phyloP scores from a whole-genome alignment of 2,113 vertebrate genomes.

The Trogon surrucura region DNA sequence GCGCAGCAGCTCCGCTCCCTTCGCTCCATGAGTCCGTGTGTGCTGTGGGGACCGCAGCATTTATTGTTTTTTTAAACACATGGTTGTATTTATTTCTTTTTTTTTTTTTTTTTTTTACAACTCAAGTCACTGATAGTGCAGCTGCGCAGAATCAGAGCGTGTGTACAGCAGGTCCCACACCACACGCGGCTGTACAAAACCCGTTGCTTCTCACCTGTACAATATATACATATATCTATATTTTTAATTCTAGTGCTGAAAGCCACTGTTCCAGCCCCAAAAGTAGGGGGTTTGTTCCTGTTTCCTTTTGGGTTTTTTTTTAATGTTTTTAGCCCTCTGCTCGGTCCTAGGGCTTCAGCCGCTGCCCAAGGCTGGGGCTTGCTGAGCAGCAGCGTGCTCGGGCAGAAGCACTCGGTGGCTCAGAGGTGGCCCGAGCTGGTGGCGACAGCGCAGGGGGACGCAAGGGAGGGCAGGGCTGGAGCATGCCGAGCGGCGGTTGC shows the following conservation, averaged over 20 bases:
- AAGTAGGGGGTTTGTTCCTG: neutral
- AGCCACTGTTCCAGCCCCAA: neutral
- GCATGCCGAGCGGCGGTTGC: neutral
- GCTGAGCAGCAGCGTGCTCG: fast-evolving
- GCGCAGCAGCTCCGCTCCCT: neutral
- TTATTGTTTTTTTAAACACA: neutral
- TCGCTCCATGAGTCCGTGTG: neutral
- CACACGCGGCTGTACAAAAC: neutral
- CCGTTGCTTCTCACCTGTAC: neutral
- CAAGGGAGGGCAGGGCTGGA: neutral
- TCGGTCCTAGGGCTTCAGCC: neutral
- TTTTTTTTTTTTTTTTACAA: neutral
- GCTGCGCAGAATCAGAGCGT: neutral
- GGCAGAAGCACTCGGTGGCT: neutral
- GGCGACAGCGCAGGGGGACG: neutral
- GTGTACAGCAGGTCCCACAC: neutral
- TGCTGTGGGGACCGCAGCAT: neutral
- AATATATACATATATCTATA: neutral
- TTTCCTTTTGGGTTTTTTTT: neutral
- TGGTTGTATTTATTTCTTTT: constrained; percentile 38
- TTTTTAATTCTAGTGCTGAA: constrained; percentile 50
- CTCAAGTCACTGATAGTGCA: neutral
- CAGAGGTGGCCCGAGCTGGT: neutral
- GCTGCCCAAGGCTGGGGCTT: fast-evolving
- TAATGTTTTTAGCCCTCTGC: neutral